A percentile compares a stretch with the other conserved stretches of the same genome.
These are phyloP conservation scores for Petrolisthes manimaculis DNA, from an alignment of 2,888 invertebrate species.

Conservation along the genomic window DNA sequence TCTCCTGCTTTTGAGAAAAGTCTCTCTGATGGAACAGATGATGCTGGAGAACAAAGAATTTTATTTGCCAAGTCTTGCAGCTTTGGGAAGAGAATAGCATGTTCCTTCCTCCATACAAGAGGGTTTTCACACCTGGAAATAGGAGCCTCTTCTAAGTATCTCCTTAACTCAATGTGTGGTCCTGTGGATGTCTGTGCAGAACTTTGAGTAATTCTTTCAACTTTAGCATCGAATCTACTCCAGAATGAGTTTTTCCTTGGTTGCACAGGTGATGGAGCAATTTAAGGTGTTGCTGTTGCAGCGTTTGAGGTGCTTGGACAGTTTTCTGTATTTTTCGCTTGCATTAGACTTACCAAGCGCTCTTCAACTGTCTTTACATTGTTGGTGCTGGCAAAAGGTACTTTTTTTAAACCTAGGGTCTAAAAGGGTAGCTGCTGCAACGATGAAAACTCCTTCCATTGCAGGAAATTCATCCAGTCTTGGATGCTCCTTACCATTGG, in stretches of 20 bases:
- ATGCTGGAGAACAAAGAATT: neutral
- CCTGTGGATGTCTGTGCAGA: neutral
- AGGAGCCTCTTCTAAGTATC: neutral
- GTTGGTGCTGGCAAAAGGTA: neutral
- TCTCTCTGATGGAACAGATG: slow-evolving; percentile 12
- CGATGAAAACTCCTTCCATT: neutral
- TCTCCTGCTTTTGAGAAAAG: slow-evolving; percentile 12
- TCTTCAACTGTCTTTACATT: slow-evolving; percentile 4
- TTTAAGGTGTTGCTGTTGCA: neutral
- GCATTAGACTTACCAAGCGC: neutral
- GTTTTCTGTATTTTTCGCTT: neutral
- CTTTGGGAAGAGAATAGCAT: no score
- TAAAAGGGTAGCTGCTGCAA: slow-evolving; percentile 1
- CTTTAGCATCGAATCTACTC: slow-evolving; percentile 1
- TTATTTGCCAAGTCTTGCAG: neutral
- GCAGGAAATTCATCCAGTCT: neutral
- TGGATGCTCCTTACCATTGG: slow-evolving; percentile 4
- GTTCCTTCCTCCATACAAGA: neutral
- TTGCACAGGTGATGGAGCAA: neutral
- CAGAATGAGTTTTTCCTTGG: neutral
- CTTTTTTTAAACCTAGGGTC: slow-evolving; percentile 3
- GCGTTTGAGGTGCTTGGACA: neutral
- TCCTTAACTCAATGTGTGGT: neutral
- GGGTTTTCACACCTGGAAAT: neutral
- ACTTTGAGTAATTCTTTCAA: neutral